phyloP scores from a whole-genome alignment of 2,113 vertebrate species.

The Astatotilapia flaviijosephi region DNA sequence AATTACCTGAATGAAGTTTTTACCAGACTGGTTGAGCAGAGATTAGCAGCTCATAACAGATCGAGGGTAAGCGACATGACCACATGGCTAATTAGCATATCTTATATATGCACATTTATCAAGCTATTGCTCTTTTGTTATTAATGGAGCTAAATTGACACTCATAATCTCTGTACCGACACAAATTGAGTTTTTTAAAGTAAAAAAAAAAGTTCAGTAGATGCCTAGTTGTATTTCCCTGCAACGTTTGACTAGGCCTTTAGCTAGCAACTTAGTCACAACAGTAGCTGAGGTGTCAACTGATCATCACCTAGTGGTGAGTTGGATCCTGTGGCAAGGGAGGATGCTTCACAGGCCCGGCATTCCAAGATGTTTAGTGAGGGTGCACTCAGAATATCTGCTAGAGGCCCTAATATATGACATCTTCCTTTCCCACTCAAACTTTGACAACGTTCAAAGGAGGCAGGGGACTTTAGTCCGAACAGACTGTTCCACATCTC shows the following conservation, averaged over 20 bases:
- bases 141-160: neutral
- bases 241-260: neutral
- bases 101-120: neutral
- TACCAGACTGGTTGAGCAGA: neutral
- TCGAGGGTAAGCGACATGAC: rapidly evolving
- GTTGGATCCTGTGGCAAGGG: neutral
- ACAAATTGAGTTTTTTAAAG: neutral
- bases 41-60: neutral
- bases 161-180: neutral
- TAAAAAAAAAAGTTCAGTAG: neutral
- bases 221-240: neutral
- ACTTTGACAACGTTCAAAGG: neutral
- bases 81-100: neutral
- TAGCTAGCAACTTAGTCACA: neutral
- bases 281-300: neutral
- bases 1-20: neutral
- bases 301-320: neutral
- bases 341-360: neutral
- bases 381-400: neutral
- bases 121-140: neutral
- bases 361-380: neutral
- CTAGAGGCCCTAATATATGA: neutral
- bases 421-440: neutral
- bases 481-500: neutral
- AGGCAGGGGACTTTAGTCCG: neutral